Conservation (phyloP, 2,113 vertebrate species). For the Aegotheles bennettii region DNA sequence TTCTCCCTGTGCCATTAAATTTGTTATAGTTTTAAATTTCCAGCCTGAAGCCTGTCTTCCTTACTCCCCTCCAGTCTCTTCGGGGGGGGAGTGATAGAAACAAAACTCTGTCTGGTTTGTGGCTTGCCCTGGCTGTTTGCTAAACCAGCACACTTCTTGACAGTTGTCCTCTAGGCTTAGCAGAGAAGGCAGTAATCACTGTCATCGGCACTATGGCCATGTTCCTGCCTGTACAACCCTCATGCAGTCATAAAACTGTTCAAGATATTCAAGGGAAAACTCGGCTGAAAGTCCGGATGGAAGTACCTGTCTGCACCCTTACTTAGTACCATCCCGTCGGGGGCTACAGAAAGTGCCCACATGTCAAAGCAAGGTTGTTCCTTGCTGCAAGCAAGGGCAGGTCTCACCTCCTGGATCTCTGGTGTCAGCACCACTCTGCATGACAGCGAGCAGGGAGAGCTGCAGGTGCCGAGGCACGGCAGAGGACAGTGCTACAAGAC, state of each 20-base stretch:
- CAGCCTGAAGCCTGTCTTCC: too few relatives aligned
- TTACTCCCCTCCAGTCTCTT: too few relatives aligned
- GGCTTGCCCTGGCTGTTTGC: too few relatives aligned
- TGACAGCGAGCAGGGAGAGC: background rate
- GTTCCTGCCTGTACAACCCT: background rate
- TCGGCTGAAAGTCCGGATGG: background rate
- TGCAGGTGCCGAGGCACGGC: accelerated
- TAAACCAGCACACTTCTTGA: too few relatives aligned
- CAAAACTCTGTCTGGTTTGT: too few relatives aligned
- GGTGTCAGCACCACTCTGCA: background rate
- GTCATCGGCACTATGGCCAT: background rate
- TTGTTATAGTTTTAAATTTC: too few relatives aligned
- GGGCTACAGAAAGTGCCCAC: background rate
- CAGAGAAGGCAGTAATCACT: background rate
- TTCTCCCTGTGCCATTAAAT: too few relatives aligned
- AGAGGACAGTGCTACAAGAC: accelerated
- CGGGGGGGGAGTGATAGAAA: too few relatives aligned
- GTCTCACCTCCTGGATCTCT: background rate
- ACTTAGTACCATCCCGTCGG: background rate
- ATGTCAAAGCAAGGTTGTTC: background rate
- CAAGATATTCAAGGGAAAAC: background rate
- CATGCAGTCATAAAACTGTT: background rate
- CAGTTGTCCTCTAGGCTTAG: background rate
- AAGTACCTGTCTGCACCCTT: background rate
- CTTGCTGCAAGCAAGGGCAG: background rate